Base-by-base conservation (phyloP, 1,140 invertebrate species). In the Drosophila teissieri region DNA sequence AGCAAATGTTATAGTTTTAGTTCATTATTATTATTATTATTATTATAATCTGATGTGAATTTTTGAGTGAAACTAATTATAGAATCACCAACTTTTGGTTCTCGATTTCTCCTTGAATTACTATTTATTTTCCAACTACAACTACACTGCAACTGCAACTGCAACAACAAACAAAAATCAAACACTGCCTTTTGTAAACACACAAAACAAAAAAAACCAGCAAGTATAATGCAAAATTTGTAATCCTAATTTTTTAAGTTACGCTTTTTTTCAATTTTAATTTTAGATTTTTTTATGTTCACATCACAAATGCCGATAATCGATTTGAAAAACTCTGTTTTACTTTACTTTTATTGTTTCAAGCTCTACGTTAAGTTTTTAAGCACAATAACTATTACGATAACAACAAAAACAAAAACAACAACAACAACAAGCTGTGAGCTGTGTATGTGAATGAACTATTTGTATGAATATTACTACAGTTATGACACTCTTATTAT, bases 181-280 rank as follows among this genome's bases (percentile, higher is more conserved):
- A 42, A 88, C 83, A 86, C 83, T 88, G 83, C 83, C 83, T 89
- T 88, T 89, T 89, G 80, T 61, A 54, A 82, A 75, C 19, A 69
- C 74, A 82, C 73, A 81, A 72, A 80, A n/a, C n/a, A n/a, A 58
- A 11, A 19, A 19, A 19, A 58, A 11, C 45, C 62, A 70, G 49
- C 15, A 76, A 78, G 24, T 44, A 52, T 24, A 72, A 76, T 60
- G 49, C 45, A 48, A 69, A 52, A 46, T 44, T 51, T 46, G 40
- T 12, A 22, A 54, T 51, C 61, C 48, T 51, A 40, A 27, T 49
- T 48, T 53, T 49, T 77, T 45, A 73, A 67, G 77, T 79, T 79
- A 58, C 4, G 36, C 53, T 40, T 55, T 49, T 61, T 64, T 78
- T 58, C 40, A 62, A 52, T 67, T 8, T 2, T 31, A 31, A 53